These are phyloP conservation scores for Ophonus ardosiacus DNA, from an alignment of 2,888 invertebrate genomes.

Conservation along the genomic window DNA sequence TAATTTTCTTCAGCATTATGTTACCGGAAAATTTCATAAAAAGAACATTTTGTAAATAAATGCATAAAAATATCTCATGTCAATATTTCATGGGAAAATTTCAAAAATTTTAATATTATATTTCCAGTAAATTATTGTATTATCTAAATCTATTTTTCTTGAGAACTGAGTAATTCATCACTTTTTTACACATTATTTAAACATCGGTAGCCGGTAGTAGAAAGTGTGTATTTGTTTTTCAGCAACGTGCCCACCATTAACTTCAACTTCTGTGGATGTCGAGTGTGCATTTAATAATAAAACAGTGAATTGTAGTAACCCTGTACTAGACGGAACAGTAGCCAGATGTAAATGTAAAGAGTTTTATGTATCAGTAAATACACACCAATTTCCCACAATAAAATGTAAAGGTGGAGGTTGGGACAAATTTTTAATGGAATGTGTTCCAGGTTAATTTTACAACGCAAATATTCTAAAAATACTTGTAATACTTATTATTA, in stretches of 20 bases:
- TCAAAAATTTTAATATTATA: no score
- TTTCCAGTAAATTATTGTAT: no score
- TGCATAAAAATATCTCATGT: no score
- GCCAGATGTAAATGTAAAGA: constrained; percentile 59
- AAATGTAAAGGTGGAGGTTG: constrained; percentile 54
- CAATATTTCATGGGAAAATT: no score
- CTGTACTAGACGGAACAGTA: constrained; percentile 54
- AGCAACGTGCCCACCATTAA: constrained; percentile 57
- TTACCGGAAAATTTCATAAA: no score
- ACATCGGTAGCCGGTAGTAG: no score
- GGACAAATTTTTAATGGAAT: constrained; percentile 45
- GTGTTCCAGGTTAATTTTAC: constrained; percentile 59
- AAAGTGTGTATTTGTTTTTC: background rate
- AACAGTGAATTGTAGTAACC: constrained; percentile 37
- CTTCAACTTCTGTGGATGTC: constrained; percentile 27
- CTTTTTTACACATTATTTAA: no score
- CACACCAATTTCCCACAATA: background rate
- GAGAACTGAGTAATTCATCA: no score
- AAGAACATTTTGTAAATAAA: no score
- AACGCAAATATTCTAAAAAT: background rate
- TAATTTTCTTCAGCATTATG: no score
- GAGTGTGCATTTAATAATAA: constrained; percentile 36
- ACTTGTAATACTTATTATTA: background rate
- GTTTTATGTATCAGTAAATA: background rate
- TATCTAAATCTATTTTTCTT: no score